A percentile compares a stretch with the other conserved stretches of the same genome.
Conservation (phyloP, 2,797 vertebrate species). For the Psittacula derbiana region DNA sequence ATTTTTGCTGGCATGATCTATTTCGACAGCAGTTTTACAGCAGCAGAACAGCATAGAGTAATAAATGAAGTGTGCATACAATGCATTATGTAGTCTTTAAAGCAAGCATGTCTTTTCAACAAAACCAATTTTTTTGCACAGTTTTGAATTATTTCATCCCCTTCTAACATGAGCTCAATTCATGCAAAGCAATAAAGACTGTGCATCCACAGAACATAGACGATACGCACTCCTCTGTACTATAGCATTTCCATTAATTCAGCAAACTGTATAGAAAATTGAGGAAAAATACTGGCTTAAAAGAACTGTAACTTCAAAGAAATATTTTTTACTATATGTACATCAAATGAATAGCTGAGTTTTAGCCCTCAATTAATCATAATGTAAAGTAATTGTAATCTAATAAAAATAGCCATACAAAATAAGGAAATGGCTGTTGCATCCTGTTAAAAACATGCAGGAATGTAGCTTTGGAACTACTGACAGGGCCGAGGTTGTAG, state of each 20-base stretch:
- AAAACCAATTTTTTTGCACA: slow-evolving; percentile 34
- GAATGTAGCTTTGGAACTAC: slow-evolving; percentile 66
- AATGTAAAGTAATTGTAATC: slow-evolving; percentile 69
- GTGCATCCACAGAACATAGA: background rate
- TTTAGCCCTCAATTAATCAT: slow-evolving; percentile 68
- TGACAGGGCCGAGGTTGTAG: slow-evolving; percentile 44
- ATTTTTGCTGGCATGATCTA: slow-evolving; percentile 61
- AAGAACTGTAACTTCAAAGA: slow-evolving; percentile 69
- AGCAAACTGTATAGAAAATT: slow-evolving; percentile 49
- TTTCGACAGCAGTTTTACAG: slow-evolving; percentile 65
- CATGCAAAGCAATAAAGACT: slow-evolving; percentile 21
- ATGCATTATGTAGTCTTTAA: slow-evolving; percentile 51
- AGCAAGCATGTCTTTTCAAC: slow-evolving; percentile 57
- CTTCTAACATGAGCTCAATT: slow-evolving; percentile 46
- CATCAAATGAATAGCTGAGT: slow-evolving; percentile 60
- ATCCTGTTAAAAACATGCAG: slow-evolving; percentile 77
- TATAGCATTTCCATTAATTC: slow-evolving; percentile 42
- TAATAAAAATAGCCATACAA: slow-evolving; percentile 79
- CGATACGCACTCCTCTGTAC: background rate
- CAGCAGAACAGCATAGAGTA: slow-evolving; percentile 42
- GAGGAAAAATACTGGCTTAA: slow-evolving; percentile 43
- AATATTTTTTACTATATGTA: slow-evolving; percentile 56
- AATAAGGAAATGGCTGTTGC: slow-evolving; percentile 79
- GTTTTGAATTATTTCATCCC: slow-evolving; percentile 41
- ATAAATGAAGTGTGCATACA: slow-evolving; percentile 59